Evolutionary conservation across 23 tunicate species (phyloP).

Genomic region (Halocynthia roretzi): DNA sequence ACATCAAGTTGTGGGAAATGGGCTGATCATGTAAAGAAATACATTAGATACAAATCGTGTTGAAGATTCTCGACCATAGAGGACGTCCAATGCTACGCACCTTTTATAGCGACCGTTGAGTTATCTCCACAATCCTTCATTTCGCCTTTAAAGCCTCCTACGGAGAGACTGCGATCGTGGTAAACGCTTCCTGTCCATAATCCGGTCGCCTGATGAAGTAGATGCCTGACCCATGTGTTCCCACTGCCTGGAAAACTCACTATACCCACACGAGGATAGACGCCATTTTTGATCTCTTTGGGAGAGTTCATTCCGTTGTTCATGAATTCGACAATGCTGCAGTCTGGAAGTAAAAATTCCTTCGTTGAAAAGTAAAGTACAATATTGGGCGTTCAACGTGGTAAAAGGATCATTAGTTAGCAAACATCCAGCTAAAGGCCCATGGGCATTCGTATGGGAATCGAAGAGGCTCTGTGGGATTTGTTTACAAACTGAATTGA

Average conservation of each 20-base stretch:
- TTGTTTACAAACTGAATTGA: too few species aligned
- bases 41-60: neutral
- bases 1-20: conserved; percentile 4
- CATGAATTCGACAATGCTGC: conserved; percentile 9
- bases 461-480: too few species aligned
- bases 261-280: conserved; percentile 20
- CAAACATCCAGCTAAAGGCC: too few species aligned
- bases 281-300: neutral
- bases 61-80: neutral
- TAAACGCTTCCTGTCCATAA: conserved; percentile 67
- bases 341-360: neutral
- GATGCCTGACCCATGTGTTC: conserved; percentile 54
- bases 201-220: conserved; percentile 47
- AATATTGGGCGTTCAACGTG: too few species aligned
- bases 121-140: conserved; percentile 13
- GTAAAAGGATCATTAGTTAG: too few species aligned
- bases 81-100: neutral
- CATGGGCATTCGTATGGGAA: too few species aligned
- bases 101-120: conserved; percentile 12
- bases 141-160: conserved; percentile 48
- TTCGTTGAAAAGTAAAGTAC: too few species aligned
- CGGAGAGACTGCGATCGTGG: conserved; percentile 24
- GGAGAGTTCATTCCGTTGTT: conserved; percentile 11
- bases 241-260: conserved; percentile 67
- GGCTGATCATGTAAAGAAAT: conserved; percentile 5